Conservation (phyloP, 1,140 invertebrate species). For the Cyclina sinensis region DNA sequence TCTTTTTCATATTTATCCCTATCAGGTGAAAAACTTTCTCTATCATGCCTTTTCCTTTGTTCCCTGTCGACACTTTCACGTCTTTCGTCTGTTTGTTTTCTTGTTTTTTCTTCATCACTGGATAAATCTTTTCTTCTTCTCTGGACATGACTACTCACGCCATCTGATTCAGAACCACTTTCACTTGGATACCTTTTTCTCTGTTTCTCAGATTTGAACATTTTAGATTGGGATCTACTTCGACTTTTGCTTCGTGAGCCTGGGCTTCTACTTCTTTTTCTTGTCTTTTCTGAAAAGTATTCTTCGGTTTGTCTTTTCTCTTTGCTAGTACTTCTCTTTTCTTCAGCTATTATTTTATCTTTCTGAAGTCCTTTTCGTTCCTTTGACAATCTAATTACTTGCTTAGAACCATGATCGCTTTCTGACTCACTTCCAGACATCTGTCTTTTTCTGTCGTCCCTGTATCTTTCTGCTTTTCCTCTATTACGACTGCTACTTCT, state of each 20-base stretch:
- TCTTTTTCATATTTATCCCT: neutral
- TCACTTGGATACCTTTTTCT: constrained; percentile 30
- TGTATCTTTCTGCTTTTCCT: neutral
- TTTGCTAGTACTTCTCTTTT: constrained; percentile 49
- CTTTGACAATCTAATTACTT: neutral
- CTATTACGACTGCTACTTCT: neutral
- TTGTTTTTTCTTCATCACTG: constrained; percentile 13
- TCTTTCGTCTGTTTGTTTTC: neutral
- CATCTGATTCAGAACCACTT: constrained; percentile 36
- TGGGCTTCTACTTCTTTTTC: constrained; percentile 40
- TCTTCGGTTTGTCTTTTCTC: constrained; percentile 33
- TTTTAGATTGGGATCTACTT: constrained; percentile 41
- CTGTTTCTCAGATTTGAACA: constrained; percentile 45
- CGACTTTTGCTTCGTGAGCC: constrained; percentile 50
- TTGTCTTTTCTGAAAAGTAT: neutral
- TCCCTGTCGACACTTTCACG: neutral
- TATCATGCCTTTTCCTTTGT: neutral
- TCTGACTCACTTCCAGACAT: constrained; percentile 5
- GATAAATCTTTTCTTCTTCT: neutral
- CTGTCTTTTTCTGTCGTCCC: neutral
- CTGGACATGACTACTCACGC: neutral
- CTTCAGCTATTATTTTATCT: constrained; percentile 30
- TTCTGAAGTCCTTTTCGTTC: neutral
- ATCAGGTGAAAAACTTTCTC: neutral
- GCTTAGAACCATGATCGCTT: neutral